Evolutionary conservation across 2,888 invertebrate genomes (phyloP).

Genomic region (Anticlea derivata): DNA sequence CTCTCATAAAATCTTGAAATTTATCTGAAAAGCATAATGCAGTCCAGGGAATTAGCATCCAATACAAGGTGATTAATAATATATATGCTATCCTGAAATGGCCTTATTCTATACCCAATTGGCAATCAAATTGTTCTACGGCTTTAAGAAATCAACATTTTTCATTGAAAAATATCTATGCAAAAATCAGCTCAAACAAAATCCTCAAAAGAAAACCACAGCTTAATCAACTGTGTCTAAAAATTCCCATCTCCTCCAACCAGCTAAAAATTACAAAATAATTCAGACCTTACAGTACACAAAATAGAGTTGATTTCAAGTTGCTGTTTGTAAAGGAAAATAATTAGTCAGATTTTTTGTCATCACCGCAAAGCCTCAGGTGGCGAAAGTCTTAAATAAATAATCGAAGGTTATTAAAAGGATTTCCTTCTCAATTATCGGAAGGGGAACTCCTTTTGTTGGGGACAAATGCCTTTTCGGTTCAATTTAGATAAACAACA

Average conservation of each 20-base stretch:
- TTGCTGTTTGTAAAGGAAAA: conserved; percentile 41
- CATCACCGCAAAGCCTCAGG: conserved; percentile 63
- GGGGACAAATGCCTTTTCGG: conserved; percentile 46
- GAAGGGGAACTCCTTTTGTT: conserved; percentile 46
- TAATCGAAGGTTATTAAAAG: conserved; percentile 73
- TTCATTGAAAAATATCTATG: conserved; percentile 14
- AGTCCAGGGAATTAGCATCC: conserved; percentile 9
- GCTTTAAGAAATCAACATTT: no score
- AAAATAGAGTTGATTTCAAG: conserved; percentile 35
- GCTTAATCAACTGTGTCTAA: conserved; percentile 39
- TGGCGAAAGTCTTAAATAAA: conserved; percentile 76
- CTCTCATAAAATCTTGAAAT: background rate
- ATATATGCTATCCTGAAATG: no score
- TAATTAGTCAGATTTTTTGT: conserved; percentile 62
- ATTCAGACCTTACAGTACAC: conserved; percentile 29
- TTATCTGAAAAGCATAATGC: conserved; percentile 7
- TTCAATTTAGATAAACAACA: conserved; percentile 30
- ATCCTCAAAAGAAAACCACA: conserved; percentile 41
- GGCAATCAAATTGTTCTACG: no score
- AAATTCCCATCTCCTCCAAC: conserved; percentile 41
- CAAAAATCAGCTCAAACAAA: conserved; percentile 19
- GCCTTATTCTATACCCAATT: no score
- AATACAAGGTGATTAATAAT: conserved; percentile 28
- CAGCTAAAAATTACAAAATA: conserved; percentile 28
- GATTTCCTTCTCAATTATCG: conserved; percentile 68